Base-by-base conservation (phyloP, 2,113 vertebrate species). In the Sceloporus undulatus region DNA sequence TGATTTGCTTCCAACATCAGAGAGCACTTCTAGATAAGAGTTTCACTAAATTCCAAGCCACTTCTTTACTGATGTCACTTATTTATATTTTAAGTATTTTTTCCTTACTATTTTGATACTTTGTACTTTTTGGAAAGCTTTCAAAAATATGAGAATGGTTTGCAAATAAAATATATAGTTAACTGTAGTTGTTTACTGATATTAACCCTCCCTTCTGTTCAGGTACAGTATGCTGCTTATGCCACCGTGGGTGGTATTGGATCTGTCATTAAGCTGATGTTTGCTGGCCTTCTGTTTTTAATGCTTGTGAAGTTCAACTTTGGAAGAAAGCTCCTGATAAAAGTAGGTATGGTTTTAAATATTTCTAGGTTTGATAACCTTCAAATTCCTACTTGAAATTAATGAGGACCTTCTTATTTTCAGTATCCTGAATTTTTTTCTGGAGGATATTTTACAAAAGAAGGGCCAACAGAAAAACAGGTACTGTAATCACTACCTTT, bases 361-460 rank as follows among this genome's bases (percentile, higher is more conserved):
- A 84, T 84, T 88, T 70, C 52, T 23, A 82, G 59, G 79, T 59
- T 87, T 81, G 52, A 85, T 18, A 21, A 68, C 0, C 83, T 82
- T 54, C 0, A 7, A 27, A 27, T 2, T 9, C 62, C 84, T 52
- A 86, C 52, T 38, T 73, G 59, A 16, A 62, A 62, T 91, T 79
- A 94, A 34, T 94, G 14, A 79, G 65, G 19, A 2, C 84, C 0
- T 86, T 62, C 87, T 87, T 34, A 1, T 59, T 65, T 48, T 70
- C 88, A 99, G 99, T 97, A 98, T 91, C 99, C 99, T 0, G 97
- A 97, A 95, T 97, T 99, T 90, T 99, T 99, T 97, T 98, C 98
- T 71, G 98, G 96, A 88, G 98, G 99, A 86, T 34, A 93, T 52
- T 98, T 99, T 96, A 94, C 98, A 79, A 98, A 97, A 93, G 92